phyloP scores from a whole-genome alignment of 2,888 invertebrate genomes.

The Spisula subtruncata region DNA sequence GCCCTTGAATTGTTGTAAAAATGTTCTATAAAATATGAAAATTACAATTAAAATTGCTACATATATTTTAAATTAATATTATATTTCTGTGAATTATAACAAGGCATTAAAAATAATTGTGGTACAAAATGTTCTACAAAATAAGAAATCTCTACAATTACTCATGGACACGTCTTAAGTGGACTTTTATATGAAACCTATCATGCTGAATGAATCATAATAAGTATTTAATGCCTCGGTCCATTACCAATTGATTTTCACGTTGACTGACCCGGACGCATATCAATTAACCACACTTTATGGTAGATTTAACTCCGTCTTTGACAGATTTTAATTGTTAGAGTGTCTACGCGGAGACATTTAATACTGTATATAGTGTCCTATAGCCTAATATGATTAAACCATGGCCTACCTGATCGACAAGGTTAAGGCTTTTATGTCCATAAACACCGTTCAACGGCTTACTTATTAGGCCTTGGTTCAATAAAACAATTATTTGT shows the following conservation, averaged over 20 bases:
- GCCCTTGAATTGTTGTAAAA: too few species aligned
- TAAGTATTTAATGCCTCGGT: background rate
- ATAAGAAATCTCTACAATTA: too few species aligned
- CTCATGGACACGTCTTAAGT: too few species aligned
- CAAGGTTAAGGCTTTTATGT: background rate
- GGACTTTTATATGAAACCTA: background rate
- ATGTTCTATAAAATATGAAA: too few species aligned
- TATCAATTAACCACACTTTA: constrained; percentile 37
- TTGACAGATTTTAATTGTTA: constrained; percentile 44
- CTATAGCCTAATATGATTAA: constrained; percentile 22
- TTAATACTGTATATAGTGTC: constrained; percentile 12
- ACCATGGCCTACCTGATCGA: background rate
- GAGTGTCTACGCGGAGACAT: constrained; percentile 32
- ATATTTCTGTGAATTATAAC: too few species aligned
- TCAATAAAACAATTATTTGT: background rate
- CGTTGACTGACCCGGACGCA: background rate
- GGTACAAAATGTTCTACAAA: too few species aligned
- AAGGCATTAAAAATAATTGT: too few species aligned
- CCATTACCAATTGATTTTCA: constrained; percentile 32
- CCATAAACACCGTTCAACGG: background rate
- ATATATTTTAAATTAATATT: too few species aligned
- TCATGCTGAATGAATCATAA: background rate
- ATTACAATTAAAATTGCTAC: too few species aligned
- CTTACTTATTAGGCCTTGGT: too few species aligned
- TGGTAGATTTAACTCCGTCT: constrained; percentile 34